Conservation (phyloP, 1,140 invertebrate species). For the Neodiprion lecontei region DNA sequence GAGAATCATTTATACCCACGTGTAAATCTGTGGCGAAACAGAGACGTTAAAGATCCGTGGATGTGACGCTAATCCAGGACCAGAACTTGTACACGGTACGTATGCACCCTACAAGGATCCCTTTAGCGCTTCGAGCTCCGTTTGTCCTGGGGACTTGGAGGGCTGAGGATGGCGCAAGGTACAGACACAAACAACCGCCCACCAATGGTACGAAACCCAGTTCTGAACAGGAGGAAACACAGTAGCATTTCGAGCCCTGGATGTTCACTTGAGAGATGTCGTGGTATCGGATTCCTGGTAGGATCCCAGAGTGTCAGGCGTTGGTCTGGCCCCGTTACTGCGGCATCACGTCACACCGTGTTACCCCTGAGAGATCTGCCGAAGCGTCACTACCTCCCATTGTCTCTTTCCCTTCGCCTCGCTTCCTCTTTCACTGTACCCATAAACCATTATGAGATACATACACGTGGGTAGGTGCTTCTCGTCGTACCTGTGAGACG, state of each 20-base stretch:
- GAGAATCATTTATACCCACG: no score
- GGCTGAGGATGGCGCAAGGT: not conserved
- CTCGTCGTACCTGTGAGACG: no score
- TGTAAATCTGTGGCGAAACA: no score
- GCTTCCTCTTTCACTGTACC: not conserved
- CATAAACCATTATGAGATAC: not conserved
- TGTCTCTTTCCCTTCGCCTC: not conserved
- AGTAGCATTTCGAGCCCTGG: no score
- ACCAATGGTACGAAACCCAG: not conserved
- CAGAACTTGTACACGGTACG: no score
- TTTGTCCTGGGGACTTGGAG: not conserved
- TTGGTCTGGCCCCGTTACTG: not conserved
- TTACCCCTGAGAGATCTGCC: not conserved
- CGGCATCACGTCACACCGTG: not conserved
- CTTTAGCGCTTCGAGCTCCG: not conserved
- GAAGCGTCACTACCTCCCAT: not conserved
- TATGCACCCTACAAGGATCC: no score
- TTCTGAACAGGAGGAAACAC: no score
- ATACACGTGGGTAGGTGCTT: no score
- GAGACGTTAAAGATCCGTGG: no score
- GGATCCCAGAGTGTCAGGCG: not conserved
- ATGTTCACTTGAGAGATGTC: not conserved
- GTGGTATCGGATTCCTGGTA: constrained; percentile 4
- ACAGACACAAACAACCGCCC: not conserved
- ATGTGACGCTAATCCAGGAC: no score